Conservation (phyloP, 2,797 vertebrate genomes). For the Sylvia borin region DNA sequence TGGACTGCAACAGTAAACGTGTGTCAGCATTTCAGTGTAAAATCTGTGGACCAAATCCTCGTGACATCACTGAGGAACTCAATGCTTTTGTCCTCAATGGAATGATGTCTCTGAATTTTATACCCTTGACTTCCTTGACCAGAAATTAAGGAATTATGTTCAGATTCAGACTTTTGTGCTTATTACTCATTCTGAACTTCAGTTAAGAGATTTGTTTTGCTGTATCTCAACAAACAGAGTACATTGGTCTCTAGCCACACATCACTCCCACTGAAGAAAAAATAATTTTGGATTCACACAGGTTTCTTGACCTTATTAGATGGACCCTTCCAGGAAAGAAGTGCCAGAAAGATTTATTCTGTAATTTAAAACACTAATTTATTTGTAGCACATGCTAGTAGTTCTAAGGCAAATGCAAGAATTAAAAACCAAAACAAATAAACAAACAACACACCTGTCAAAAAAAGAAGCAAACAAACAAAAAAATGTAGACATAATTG, state of each 20-base stretch:
- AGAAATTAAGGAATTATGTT: not conserved
- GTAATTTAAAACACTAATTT: not conserved
- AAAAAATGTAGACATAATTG: not conserved
- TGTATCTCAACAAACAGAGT: not conserved
- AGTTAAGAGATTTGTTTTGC: not conserved
- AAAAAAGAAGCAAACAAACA: not conserved
- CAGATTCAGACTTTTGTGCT: not conserved
- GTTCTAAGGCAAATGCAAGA: not conserved
- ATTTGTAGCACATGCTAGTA: not conserved
- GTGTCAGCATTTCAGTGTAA: not conserved
- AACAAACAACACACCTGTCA: rapidly evolving
- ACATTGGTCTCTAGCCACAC: not conserved
- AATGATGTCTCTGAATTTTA: not conserved
- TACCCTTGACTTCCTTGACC: not conserved
- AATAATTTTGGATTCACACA: not conserved
- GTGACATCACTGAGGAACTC: not conserved
- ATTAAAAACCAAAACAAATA: not conserved
- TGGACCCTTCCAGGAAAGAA: not conserved
- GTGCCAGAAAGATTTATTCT: not conserved
- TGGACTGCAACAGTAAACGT: not conserved
- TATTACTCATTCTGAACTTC: not conserved
- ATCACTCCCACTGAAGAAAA: not conserved
- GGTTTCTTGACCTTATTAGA: not conserved
- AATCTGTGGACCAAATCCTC: not conserved
- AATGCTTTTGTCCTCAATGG: not conserved